A percentile compares a stretch with the other conserved stretches of the same genome.
phyloP scores from a whole-genome alignment of 2,797 vertebrate species.

The Channa striata region DNA sequence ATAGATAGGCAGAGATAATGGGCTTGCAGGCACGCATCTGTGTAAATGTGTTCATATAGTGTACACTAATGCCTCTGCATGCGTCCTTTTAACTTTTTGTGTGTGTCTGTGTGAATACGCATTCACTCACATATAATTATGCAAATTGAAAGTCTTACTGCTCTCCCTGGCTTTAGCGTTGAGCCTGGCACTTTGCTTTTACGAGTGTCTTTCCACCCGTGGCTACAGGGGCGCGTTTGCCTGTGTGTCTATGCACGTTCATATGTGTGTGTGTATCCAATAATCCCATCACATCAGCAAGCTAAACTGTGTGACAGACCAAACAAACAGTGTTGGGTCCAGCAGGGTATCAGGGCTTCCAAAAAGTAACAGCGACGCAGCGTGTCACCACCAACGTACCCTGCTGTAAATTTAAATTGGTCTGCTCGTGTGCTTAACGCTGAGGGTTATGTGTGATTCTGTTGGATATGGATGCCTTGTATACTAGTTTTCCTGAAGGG shows the following conservation, averaged over 20 bases:
- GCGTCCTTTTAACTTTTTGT: slow-evolving; percentile 31
- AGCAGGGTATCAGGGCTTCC: slow-evolving; percentile 36
- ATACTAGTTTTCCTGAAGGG: slow-evolving; percentile 8
- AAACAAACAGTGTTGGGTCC: slow-evolving; percentile 57
- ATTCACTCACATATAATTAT: slow-evolving; percentile 62
- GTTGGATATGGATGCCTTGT: slow-evolving; percentile 8
- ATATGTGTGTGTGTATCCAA: slow-evolving; percentile 5
- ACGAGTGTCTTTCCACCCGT: slow-evolving; percentile 56
- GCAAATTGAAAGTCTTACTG: slow-evolving; percentile 67
- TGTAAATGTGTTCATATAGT: slow-evolving; percentile 4
- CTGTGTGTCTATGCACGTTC: background rate
- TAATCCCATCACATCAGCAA: slow-evolving; percentile 53
- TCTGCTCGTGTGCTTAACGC: slow-evolving; percentile 7
- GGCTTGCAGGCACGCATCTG: background rate
- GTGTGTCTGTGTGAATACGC: slow-evolving; percentile 33
- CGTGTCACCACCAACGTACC: slow-evolving; percentile 23
- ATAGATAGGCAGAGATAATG: slow-evolving; percentile 16
- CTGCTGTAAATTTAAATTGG: slow-evolving; percentile 62
- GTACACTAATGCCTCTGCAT: background rate
- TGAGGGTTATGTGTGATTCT: background rate
- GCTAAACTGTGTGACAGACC: slow-evolving; percentile 58
- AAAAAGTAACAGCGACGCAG: slow-evolving; percentile 32
- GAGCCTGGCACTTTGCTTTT: slow-evolving; percentile 53
- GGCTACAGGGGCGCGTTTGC: slow-evolving; percentile 2
- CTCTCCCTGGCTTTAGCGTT: slow-evolving; percentile 48